Evolutionary conservation across 92 coral and sea anemone genomes (phyloP).

Genomic region (Epizoanthus ramosus): DNA sequence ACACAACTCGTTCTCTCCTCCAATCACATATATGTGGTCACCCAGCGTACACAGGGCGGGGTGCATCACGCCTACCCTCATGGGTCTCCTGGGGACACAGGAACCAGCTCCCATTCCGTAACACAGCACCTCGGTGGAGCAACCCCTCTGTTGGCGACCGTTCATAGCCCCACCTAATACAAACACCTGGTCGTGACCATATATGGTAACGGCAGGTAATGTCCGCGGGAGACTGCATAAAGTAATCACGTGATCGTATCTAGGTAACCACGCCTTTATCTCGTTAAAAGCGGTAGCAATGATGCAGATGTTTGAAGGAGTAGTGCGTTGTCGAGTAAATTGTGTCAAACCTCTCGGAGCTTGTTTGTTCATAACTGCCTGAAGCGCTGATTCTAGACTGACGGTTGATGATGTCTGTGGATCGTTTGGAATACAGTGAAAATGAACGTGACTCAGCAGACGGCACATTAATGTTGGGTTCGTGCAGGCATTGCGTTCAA

Average conservation of each 20-base stretch:
- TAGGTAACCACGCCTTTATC: slow-evolving; percentile 26
- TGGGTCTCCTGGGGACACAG: neutral
- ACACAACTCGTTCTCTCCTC: slow-evolving; percentile 22
- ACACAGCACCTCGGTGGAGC: slow-evolving; percentile 32
- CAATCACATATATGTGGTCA: slow-evolving; percentile 28
- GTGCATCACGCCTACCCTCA: slow-evolving; percentile 29
- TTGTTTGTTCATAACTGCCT: neutral
- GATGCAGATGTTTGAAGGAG: slow-evolving; percentile 26
- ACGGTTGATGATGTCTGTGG: neutral
- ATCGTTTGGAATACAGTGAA: slow-evolving; percentile 23
- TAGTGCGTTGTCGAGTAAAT: neutral
- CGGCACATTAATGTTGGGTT: neutral
- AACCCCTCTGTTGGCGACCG: slow-evolving; percentile 21
- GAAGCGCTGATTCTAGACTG: slow-evolving; percentile 2
- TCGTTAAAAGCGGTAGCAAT: slow-evolving; percentile 17
- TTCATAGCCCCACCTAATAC: slow-evolving; percentile 30
- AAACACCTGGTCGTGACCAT: slow-evolving; percentile 19
- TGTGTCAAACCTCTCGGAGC: neutral
- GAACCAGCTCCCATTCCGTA: neutral
- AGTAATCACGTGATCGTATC: slow-evolving; percentile 14
- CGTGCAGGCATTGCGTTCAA: neutral
- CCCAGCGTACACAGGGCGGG: slow-evolving; percentile 35
- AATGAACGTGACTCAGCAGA: slow-evolving; percentile 10
- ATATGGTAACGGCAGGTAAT: slow-evolving; percentile 12
- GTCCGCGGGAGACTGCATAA: slow-evolving; percentile 17